Evolutionary conservation across 2,797 vertebrate genomes (phyloP).

Genomic region (Leptatherina wallacei): DNA sequence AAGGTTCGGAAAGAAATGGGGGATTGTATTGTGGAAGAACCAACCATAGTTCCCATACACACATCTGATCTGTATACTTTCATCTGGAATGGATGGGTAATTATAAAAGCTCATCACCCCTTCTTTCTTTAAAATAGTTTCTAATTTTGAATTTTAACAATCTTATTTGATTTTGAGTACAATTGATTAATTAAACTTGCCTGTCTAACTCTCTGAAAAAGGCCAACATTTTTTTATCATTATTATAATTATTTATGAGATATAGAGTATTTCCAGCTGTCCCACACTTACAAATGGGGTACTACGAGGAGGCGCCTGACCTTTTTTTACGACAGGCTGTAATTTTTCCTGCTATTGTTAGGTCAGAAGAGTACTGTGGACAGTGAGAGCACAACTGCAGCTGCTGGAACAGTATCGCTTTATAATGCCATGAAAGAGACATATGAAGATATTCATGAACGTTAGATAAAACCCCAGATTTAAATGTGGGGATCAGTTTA

Average conservation of each 20-base stretch:
- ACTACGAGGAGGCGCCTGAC: conserved; percentile 43
- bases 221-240: conserved; percentile 2
- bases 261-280: conserved; percentile 63
- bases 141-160: conserved; percentile 13
- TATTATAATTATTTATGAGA: conserved; percentile 58
- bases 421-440: conserved; percentile 21
- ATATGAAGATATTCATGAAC: conserved; percentile 23
- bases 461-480: conserved; percentile 36
- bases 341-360: conserved; percentile 61
- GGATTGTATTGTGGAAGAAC: conserved; percentile 23
- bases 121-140: background rate
- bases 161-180: conserved; percentile 31
- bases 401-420: conserved; percentile 36
- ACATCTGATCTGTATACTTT: conserved; percentile 19
- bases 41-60: conserved; percentile 11
- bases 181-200: conserved; percentile 39
- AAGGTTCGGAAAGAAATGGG: conserved; percentile 39
- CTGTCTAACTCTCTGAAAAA: conserved; percentile 22
- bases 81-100: conserved; percentile 12
- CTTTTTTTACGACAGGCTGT: conserved; percentile 61
- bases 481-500: conserved; percentile 18
- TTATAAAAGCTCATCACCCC: background rate
- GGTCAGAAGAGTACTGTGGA: conserved; percentile 43
- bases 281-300: conserved; percentile 49
- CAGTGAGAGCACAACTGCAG: conserved; percentile 41